Base-by-base conservation (phyloP, 2,797 vertebrate species). In the Pseudopleuronectes americanus region DNA sequence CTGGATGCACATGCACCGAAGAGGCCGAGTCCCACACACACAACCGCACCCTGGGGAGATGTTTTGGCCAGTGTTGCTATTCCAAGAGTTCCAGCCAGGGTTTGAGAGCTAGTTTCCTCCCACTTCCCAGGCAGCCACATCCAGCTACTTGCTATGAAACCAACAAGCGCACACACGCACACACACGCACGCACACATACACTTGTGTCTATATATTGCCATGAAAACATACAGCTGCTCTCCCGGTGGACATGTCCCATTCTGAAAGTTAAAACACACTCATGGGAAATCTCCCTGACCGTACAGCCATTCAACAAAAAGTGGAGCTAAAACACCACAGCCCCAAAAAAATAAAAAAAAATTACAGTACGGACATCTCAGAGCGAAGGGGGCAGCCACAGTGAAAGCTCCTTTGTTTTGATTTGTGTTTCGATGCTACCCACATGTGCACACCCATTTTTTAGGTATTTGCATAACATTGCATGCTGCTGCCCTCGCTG, bases 21-120 rank as follows among this genome's bases (percentile, higher is more conserved):
- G 69, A 81, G 54, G 68, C 80, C 64, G 48, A 77, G 83, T 84
- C 84, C 70, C 81, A 85, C 81, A 87, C 81, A 87, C 80, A 87
- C 74, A 80, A 71, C 89, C 90, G 62, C 90, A 88, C 90, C 87
- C 90, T 57, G 67, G 88, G 85, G 85, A 89, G 84, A 87, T 80
- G 80, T 81, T 83, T 83, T 85, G 79, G 85, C 84, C 76, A 45
- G 33, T 48, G 73, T 67, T 79, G 66, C 71, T 57, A 74, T 81
- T 88, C 85, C 87, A 71, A 84, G 82, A 85, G 88, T 86, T 89
- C 75, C 77, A 91, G 77, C 53, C 65, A 72, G 74, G 61, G 76
- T 89, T 80, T 73, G 36, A 79, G 59, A 51, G 53, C 56, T 58
- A 4, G 66, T 78, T 87, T 77, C 79, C 86, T 84, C 85, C 84